Conservation (phyloP, 1,140 invertebrate species). For the Mesaphorura yosii region DNA sequence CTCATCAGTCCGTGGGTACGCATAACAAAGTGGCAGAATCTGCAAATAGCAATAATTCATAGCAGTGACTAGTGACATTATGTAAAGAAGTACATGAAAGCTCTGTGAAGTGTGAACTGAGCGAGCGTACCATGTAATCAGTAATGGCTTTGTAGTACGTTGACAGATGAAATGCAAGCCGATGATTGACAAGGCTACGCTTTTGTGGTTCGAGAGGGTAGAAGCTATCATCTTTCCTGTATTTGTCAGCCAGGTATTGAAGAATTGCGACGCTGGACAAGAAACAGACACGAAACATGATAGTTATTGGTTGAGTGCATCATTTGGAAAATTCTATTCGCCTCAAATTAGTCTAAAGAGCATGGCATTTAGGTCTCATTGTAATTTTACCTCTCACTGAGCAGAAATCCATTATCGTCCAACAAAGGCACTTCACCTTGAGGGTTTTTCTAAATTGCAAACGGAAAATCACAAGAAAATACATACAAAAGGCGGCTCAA, state of each 20-base stretch:
- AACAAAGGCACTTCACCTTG: constrained; percentile 66
- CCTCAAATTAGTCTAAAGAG: no score
- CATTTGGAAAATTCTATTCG: no score
- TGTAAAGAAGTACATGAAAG: not conserved
- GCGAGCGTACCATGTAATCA: constrained; percentile 47
- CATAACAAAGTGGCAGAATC: constrained; percentile 60
- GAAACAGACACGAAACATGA: no score
- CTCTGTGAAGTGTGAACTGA: not conserved
- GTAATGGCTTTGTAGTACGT: constrained; percentile 59
- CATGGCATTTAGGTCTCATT: not conserved
- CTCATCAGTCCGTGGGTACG: constrained; percentile 52
- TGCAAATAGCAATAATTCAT: constrained; percentile 34
- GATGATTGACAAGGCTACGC: constrained; percentile 59
- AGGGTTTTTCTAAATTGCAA: constrained; percentile 43
- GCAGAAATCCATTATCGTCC: constrained; percentile 55
- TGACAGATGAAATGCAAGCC: constrained; percentile 60
- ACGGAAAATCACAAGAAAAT: not conserved
- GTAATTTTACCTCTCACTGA: constrained; percentile 50
- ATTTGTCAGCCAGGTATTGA: constrained; percentile 63
- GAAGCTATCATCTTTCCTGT: constrained; percentile 47
- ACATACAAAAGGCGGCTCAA: not conserved
- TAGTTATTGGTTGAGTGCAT: no score
- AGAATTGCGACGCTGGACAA: constrained; percentile 54
- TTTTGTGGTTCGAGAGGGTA: constrained; percentile 55
- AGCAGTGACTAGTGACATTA: not conserved